phyloP scores from a whole-genome alignment of 2,888 invertebrate genomes.

The Polydrusus tereticollis region DNA sequence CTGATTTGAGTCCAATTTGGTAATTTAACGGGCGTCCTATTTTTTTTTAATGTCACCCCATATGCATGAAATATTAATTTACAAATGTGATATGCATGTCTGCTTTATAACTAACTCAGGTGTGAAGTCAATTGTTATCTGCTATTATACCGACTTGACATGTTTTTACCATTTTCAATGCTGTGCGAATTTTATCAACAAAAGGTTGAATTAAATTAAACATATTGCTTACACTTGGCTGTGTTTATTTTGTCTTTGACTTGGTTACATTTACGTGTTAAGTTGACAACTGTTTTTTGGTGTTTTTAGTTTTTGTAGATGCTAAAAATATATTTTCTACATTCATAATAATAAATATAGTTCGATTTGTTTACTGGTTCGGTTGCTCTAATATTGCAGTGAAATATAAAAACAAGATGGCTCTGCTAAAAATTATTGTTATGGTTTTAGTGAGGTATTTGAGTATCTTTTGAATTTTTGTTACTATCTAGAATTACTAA shows the following conservation, averaged over 20 bases:
- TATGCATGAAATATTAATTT: slow-evolving; percentile 33
- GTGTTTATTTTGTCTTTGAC: neutral
- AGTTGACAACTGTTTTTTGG: neutral
- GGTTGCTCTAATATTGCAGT: neutral
- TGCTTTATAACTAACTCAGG: slow-evolving; percentile 13
- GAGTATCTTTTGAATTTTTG: neutral
- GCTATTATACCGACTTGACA: slow-evolving; percentile 1
- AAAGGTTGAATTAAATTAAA: neutral
- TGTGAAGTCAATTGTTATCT: neutral
- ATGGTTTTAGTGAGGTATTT: slow-evolving; percentile 9
- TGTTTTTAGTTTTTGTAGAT: neutral
- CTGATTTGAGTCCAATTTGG: too few relatives aligned
- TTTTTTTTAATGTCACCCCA: slow-evolving; percentile 27
- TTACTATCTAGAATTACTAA: neutral
- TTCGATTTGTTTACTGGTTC: neutral
- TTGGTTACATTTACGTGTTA: neutral
- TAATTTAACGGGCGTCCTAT: neutral
- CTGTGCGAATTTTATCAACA: slow-evolving; percentile 1
- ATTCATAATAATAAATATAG: neutral
- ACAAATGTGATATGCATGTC: slow-evolving; percentile 26
- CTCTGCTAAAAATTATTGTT: neutral
- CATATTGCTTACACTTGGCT: neutral
- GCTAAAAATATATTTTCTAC: neutral
- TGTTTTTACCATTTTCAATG: slow-evolving; percentile 1
- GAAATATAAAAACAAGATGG: neutral